Evolutionary conservation across 2,797 vertebrate genomes (phyloP).

Genomic region (Sebastes baramenuke): DNA sequence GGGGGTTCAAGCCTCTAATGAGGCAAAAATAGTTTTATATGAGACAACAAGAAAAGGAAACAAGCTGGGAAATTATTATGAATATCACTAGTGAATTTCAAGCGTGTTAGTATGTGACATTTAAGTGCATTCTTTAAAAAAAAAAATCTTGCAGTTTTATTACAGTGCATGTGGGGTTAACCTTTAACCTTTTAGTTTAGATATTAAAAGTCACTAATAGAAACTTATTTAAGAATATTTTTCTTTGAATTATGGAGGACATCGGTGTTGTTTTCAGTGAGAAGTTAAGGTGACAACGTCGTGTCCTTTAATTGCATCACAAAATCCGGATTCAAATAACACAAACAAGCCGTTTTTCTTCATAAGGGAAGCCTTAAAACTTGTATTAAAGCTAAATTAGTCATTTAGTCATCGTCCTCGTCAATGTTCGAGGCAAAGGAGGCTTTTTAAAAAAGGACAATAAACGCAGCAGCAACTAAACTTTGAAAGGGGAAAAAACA

Average conservation of each 20-base stretch:
- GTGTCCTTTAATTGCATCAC: not conserved
- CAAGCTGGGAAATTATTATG: not conserved
- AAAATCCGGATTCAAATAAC: not conserved
- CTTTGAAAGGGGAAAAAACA: constrained; percentile 26
- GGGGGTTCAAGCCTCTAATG: constrained; percentile 1
- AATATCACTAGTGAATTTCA: not conserved
- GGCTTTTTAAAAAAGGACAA: not conserved
- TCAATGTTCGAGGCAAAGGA: not conserved
- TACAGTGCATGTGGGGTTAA: not conserved
- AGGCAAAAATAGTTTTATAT: not conserved
- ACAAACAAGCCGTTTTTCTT: not conserved
- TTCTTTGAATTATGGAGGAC: not conserved
- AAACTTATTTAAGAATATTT: not conserved
- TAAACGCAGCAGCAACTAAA: constrained; percentile 47
- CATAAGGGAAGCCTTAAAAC: not conserved
- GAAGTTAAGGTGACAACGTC: constrained; percentile 4
- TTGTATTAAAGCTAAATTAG: not conserved
- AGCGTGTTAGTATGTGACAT: not conserved
- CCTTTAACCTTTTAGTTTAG: not conserved
- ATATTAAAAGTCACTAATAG: not conserved
- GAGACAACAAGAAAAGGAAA: not conserved
- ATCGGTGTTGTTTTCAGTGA: not conserved
- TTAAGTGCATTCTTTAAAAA: not conserved
- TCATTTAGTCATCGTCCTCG: not conserved
- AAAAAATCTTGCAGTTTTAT: not conserved